Percentiles rank a stretch among this genome's conserved stretches.
Evolutionary conservation across 2,797 vertebrate genomes (phyloP).

Genomic region (Myotis myotis): DNA sequence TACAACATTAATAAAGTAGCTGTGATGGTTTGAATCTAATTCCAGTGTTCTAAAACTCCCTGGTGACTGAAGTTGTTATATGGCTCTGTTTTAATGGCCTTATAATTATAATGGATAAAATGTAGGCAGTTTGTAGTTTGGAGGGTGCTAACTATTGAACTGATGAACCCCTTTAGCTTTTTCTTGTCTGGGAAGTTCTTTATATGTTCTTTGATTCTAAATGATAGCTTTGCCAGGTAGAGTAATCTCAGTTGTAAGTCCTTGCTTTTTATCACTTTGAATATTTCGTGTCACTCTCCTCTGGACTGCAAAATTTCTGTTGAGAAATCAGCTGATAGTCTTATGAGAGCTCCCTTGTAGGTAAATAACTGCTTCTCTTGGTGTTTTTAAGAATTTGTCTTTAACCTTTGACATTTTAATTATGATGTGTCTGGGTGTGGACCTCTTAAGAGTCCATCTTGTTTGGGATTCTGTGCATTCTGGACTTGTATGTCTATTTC

Average conservation of each 20-base stretch:
- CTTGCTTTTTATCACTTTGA: background rate
- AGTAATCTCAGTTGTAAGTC: background rate
- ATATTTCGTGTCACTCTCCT: background rate
- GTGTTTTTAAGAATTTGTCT: background rate
- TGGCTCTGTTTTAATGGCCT: conserved; percentile 8
- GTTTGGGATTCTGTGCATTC: background rate
- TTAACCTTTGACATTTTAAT: background rate
- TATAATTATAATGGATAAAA: background rate
- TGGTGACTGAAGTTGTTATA: background rate
- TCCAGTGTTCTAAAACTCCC: conserved; percentile 25
- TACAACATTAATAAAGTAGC: background rate
- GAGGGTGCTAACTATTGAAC: conserved; percentile 12
- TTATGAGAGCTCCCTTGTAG: background rate
- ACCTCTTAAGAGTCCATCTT: background rate
- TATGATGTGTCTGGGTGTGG: background rate
- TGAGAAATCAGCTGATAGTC: background rate
- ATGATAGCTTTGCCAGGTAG: background rate
- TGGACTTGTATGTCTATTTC: background rate
- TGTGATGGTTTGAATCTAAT: background rate
- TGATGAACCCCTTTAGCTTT: background rate
- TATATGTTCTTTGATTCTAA: background rate
- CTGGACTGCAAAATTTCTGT: background rate
- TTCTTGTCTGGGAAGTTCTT: background rate
- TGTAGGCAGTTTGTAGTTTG: conserved; percentile 16
- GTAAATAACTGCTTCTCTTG: background rate